These are phyloP conservation scores for Anas acuta DNA, from an alignment of 2,797 vertebrate genomes.

Conservation along the genomic window DNA sequence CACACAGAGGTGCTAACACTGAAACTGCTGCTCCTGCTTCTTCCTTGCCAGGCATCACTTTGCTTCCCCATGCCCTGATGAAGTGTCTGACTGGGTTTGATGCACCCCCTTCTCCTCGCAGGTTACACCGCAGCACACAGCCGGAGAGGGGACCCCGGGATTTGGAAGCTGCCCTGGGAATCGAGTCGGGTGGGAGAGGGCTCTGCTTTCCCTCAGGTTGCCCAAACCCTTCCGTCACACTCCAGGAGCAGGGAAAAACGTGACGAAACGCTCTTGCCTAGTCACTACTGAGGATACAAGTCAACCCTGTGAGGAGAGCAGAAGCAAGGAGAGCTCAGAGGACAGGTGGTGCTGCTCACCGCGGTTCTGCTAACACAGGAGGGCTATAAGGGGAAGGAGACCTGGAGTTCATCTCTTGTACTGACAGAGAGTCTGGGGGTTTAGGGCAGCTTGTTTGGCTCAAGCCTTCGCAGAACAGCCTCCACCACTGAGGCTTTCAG, in stretches of 20 bases:
- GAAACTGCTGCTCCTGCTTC: background rate
- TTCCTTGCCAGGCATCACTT: background rate
- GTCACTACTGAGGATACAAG: background rate
- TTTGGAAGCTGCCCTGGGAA: background rate
- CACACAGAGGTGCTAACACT: no score
- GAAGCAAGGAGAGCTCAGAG: background rate
- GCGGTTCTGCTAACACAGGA: background rate
- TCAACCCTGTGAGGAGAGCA: background rate
- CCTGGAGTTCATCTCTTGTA: background rate
- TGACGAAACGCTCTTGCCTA: background rate
- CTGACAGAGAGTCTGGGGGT: background rate
- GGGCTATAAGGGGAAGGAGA: background rate
- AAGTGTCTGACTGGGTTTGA: background rate
- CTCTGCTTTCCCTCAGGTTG: background rate
- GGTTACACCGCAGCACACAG: accelerated
- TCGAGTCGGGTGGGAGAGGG: background rate
- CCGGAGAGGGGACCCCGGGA: background rate
- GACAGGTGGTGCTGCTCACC: background rate
- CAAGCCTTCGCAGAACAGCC: background rate
- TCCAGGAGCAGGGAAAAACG: background rate
- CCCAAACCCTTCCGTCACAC: background rate
- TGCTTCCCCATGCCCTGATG: background rate
- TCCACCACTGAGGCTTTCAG: background rate
- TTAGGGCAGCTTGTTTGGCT: background rate
- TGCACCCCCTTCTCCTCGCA: background rate